These are phyloP conservation scores for Salvelinus alpinus DNA, from an alignment of 2,113 vertebrate species.

Conservation along the genomic window DNA sequence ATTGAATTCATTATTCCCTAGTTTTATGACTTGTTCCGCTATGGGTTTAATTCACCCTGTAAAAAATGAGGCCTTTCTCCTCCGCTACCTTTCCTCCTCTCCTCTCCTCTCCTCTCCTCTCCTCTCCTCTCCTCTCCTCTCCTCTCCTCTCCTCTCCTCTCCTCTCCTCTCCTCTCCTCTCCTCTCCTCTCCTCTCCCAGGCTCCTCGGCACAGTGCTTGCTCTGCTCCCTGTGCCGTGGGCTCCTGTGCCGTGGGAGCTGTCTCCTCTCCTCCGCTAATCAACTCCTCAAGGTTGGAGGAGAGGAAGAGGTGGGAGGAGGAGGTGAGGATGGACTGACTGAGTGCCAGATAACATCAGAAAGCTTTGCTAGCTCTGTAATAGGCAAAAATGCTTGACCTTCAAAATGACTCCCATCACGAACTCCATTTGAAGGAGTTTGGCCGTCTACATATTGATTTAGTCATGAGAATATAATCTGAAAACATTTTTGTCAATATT, in stretches of 20 bases:
- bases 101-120: no score
- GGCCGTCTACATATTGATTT: slow-evolving; percentile 68
- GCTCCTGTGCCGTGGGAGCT: slow-evolving; percentile 57
- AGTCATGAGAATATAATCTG: slow-evolving; percentile 72
- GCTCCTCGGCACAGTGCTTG: slow-evolving; percentile 11
- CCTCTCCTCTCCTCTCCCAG: slow-evolving; percentile 6
- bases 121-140: no score
- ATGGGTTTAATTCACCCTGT: slow-evolving; percentile 77
- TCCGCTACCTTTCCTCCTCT: slow-evolving; percentile 15
- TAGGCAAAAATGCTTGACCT: slow-evolving; percentile 68
- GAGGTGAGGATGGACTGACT: slow-evolving; percentile 18
- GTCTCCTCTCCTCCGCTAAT: slow-evolving; percentile 64
- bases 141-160: no score
- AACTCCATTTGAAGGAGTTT: slow-evolving; percentile 55
- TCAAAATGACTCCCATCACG: slow-evolving; percentile 58
- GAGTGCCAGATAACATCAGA: slow-evolving; percentile 51
- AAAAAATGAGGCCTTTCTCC: slow-evolving; percentile 68
- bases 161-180: slow-evolving; percentile 27
- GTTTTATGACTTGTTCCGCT: slow-evolving; percentile 76
- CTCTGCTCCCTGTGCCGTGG: neutral
- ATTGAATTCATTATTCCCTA: slow-evolving; percentile 81
- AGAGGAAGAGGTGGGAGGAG: slow-evolving; percentile 48
- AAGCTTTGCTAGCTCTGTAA: slow-evolving; percentile 61
- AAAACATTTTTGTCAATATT: slow-evolving; percentile 72
- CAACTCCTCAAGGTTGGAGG: slow-evolving; percentile 72